Percentiles rank a stretch among this genome's conserved stretches.
Evolutionary conservation across 2,888 invertebrate species (phyloP).

Genomic region (Caenorhabditis wallacei): DNA sequence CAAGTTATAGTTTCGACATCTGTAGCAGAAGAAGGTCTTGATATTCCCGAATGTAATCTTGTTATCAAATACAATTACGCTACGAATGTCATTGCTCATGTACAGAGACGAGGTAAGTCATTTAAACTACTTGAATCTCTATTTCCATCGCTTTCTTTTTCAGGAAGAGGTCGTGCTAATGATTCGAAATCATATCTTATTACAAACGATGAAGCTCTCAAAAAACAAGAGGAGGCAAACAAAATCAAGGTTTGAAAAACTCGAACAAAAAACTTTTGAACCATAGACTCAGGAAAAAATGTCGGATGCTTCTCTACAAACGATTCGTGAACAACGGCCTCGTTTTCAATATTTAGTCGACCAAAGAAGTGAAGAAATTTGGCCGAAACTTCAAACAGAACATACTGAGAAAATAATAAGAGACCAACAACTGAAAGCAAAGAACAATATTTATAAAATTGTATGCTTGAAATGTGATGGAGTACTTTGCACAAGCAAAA

Average conservation of each 20-base stretch:
- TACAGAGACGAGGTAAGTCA: conserved; percentile 72
- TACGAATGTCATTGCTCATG: conserved; percentile 76
- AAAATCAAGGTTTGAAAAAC: conserved; percentile 36
- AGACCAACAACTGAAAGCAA: neutral
- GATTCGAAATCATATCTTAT: conserved; percentile 63
- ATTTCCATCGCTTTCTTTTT: too few relatives aligned
- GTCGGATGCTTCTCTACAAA: conserved; percentile 31
- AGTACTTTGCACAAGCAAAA: conserved; percentile 24
- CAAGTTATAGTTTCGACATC: conserved; percentile 73
- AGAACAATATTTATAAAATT: conserved; percentile 37
- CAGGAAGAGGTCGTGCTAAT: conserved; percentile 66
- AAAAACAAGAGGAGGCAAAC: conserved; percentile 60
- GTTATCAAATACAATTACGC: conserved; percentile 77
- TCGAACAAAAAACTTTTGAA: neutral
- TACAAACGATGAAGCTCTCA: conserved; percentile 52
- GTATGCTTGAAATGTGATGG: conserved; percentile 59
- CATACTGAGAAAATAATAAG: conserved; percentile 1
- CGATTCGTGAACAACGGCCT: neutral
- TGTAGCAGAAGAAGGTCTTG: conserved; percentile 77
- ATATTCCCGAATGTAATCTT: conserved; percentile 73
- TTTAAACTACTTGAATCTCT: too few relatives aligned
- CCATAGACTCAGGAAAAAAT: conserved; percentile 24
- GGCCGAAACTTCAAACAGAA: conserved; percentile 19
- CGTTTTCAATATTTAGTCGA: neutral
- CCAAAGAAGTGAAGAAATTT: conserved; percentile 1